Percentiles rank a stretch among this genome's conserved stretches.
Evolutionary conservation across 2,797 vertebrate genomes (phyloP).

Genomic region (Scomberomorus guttatus): DNA sequence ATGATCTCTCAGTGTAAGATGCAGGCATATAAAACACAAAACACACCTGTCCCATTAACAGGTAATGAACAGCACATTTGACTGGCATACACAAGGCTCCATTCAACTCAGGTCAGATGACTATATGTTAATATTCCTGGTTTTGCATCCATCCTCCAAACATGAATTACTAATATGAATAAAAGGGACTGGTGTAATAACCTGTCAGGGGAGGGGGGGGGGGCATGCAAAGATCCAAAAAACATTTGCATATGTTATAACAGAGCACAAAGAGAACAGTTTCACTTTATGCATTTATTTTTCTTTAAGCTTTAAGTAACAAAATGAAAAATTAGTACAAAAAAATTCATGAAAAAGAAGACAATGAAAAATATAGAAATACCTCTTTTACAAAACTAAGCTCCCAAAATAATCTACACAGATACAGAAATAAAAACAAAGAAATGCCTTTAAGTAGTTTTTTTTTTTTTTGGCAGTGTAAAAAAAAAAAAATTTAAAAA

Average conservation of each 20-base stretch:
- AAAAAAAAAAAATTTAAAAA: conserved; percentile 17
- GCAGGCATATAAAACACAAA: not conserved
- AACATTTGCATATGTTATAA: not conserved
- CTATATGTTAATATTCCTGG: rapidly evolving
- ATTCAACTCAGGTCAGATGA: not conserved
- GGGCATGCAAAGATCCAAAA: not conserved
- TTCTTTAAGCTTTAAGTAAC: conserved; percentile 5
- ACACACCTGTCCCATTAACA: not conserved
- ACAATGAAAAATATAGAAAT: conserved; percentile 53
- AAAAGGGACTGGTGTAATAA: not conserved
- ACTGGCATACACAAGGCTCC: conserved; percentile 18
- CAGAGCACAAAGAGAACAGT: not conserved
- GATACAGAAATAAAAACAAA: conserved; percentile 35
- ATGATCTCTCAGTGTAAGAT: not conserved
- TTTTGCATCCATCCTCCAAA: conserved; percentile 53
- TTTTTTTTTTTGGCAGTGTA: conserved; percentile 33
- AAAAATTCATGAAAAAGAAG: conserved; percentile 24
- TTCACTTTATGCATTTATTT: conserved; percentile 58
- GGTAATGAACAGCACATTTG: conserved; percentile 30
- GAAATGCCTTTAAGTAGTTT: conserved; percentile 35
- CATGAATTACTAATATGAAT: conserved; percentile 46
- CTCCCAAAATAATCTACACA: conserved; percentile 40
- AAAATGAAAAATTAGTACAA: conserved; percentile 57
- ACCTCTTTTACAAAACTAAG: conserved; percentile 61
- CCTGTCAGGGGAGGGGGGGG: too few relatives aligned